Evolutionary conservation across 2,113 vertebrate genomes (phyloP), one percentile per base, ranked within the genome.

Genomic region (Trogon melanurus): DNA sequence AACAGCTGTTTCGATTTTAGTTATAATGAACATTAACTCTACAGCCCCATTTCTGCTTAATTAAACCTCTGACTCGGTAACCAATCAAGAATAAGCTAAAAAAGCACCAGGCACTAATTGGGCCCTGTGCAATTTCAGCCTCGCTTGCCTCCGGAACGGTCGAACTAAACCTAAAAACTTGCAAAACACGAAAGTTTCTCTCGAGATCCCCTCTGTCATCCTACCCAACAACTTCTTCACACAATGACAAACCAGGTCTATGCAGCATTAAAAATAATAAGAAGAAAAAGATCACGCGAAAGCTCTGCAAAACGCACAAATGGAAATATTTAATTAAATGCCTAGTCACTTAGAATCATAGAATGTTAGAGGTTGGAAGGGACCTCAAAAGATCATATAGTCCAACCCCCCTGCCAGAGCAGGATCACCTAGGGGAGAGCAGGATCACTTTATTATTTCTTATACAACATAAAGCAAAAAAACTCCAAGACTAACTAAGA

Each of bases 1-100:
- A 95, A 95, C 91, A 97, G 91, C 89, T 96, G 91, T 67, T 96
- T 96, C 66, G 23, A 91, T 95, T 96, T 95, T 75, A 96, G 93
- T 92, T 91, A 89, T 93, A 95, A 95, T 71, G 83, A 95, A 95
- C 96, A 89, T 96, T 95, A 97, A 86, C 88, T 89, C 94, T 81
- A 74, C 91, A 89, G 83, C 61, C 83, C 80, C 61, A 60, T 91
- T 95, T 92, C 94, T 93, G 89, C 91, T 96, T 97, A 95, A 97
- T 95, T 97, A 97, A 97, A 93, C 89, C 86, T 89, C 89, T 80
- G 91, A 74, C 93, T 97, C 75, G 75, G 61, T 65, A 93, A 91
- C 95, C 60, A 23, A 91, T 91, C 73, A 71, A 67, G 78, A 93
- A 56, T 73, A 71, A 86, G 84, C 76, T 88, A 76, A 41, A 88